Evolutionary conservation across 2,113 vertebrate species (phyloP).

Genomic region (Cisticola juncidis): DNA sequence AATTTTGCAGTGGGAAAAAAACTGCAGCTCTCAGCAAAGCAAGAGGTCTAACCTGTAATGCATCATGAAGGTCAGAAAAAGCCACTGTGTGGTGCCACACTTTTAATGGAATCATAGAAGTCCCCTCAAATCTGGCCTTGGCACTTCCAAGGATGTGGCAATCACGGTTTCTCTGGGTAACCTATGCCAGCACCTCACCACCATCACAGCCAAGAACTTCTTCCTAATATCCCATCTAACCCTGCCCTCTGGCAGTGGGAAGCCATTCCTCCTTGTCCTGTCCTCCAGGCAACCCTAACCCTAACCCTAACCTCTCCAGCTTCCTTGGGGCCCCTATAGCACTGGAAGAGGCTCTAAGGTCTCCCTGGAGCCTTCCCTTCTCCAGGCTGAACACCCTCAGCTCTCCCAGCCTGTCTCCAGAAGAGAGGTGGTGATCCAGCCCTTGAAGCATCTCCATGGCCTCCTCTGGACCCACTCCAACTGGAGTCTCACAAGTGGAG

Average conservation of each 20-base stretch:
- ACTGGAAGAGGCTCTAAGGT: background rate
- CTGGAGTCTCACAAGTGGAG: background rate
- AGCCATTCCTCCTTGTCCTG: background rate
- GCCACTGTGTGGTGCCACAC: background rate
- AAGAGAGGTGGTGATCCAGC: background rate
- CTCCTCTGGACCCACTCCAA: background rate
- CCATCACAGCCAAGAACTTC: background rate
- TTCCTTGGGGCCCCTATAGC: background rate
- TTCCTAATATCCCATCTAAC: background rate
- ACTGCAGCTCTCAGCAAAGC: background rate
- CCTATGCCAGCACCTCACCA: background rate
- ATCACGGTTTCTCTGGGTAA: background rate
- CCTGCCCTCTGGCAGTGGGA: background rate
- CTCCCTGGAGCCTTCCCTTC: background rate
- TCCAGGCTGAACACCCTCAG: background rate
- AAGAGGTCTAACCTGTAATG: background rate
- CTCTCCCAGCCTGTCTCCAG: background rate
- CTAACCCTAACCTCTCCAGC: background rate
- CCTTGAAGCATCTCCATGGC: fast-evolving
- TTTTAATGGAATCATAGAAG: background rate
- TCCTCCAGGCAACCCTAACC: background rate
- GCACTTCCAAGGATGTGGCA: background rate
- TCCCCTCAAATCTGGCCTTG: background rate
- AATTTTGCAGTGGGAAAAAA: background rate
- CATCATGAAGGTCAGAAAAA: background rate